Base-by-base conservation (phyloP, 2,113 vertebrate species). In the Nycticryphes semicollaris region DNA sequence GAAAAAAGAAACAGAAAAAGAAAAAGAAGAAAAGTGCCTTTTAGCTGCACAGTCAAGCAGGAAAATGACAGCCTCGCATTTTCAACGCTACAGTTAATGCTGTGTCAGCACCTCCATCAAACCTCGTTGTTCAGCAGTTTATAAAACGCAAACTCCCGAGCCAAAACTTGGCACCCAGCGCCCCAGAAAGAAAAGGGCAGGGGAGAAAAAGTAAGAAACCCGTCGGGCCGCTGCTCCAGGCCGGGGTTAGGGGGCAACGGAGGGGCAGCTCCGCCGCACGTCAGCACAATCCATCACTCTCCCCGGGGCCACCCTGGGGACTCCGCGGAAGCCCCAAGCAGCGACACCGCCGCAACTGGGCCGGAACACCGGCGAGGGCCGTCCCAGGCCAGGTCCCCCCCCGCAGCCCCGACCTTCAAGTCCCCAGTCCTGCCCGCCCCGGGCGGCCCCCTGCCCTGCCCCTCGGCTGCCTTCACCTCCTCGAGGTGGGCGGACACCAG, bases 21-120 rank as follows among this genome's bases (percentile, higher is more conserved):
- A 35, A 9, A 23, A 47, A 82, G 68, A 85, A 93, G 89, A 93
- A 90, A 37, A 39, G 87, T 27, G 90, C 69, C 54, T 81, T 97
- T 95, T 97, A 94, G 92, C 91, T 92, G 84, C 84, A 60, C 70
- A 88, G 85, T 96, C 75, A 54, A 82, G 89, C 79, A 95, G 96
- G 96, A 97, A 98, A 98, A 98, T 97, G 97, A 98, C 87, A 97
- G 96, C 93, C 94, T 87, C 95, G 41, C 93, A 97, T 97, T 97
- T 96, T 96, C 95, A 97, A 91, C 94, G 93, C 95, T 95, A 62
- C 86, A 73, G 95, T 95, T 97, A 97, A 97, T 95, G 96, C 94
- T 92, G 85, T 88, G 96, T 97, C 96, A 97, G 97, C 97, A 97
- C 94, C 97, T 97, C 96, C 94, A 93, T 93, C 96, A 97, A 89